Evolutionary conservation across 2,797 vertebrate species (phyloP).

Genomic region (Brachymystax lenok): DNA sequence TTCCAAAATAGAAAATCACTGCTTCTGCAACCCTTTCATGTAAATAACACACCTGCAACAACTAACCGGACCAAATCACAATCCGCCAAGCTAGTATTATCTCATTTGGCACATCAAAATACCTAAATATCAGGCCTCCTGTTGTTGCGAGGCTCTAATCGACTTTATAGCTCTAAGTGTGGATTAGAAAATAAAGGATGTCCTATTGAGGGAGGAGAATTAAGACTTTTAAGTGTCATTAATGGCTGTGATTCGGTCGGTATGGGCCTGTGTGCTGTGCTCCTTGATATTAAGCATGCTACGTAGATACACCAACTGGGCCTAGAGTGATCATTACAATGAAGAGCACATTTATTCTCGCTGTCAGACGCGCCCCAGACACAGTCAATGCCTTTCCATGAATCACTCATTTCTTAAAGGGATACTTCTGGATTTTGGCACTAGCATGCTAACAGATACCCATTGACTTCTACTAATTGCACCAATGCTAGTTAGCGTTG

Average conservation of each 20-base stretch:
- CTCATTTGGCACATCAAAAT: background rate
- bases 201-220: conserved; percentile 49
- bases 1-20: background rate
- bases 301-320: conserved; percentile 9
- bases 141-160: background rate
- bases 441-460: too few species aligned
- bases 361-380: conserved; percentile 51
- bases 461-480: too few species aligned
- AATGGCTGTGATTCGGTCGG: conserved; percentile 26
- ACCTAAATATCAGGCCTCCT: background rate
- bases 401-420: conserved; percentile 58
- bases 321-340: conserved; percentile 50
- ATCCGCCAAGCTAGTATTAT: background rate
- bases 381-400: conserved; percentile 49
- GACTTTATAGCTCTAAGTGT: conserved; percentile 13
- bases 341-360: conserved; percentile 54
- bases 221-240: conserved; percentile 48
- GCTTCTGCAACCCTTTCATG: too few species aligned
- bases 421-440: too few species aligned
- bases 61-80: background rate
- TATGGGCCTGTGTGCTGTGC: conserved; percentile 21
- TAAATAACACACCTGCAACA: background rate
- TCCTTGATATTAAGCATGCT: conserved; percentile 29
- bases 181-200: conserved; percentile 50
- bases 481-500: too few species aligned